These are phyloP conservation scores for Zaprionus capensis DNA, from an alignment of 1,140 invertebrate genomes.

Conservation along the genomic window DNA sequence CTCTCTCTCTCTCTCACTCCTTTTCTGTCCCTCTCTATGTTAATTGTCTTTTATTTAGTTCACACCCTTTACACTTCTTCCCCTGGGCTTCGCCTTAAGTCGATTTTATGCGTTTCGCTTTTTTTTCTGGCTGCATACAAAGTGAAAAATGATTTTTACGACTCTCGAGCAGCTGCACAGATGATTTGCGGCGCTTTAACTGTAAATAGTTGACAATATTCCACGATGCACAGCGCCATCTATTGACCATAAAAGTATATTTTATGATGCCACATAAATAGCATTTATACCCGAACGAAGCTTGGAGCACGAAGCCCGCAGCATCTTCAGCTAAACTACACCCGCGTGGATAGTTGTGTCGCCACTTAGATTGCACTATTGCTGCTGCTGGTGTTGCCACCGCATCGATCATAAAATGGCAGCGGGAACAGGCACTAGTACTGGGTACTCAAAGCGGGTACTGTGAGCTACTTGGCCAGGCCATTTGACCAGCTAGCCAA, in stretches of 20 bases:
- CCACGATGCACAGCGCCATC: slow-evolving; percentile 11
- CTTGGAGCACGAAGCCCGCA: not conserved
- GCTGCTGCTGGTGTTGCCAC: slow-evolving; percentile 27
- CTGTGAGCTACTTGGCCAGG: not conserved
- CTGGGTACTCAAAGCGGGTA: not conserved
- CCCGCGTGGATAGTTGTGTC: slow-evolving; percentile 58
- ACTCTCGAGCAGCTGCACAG: slow-evolving; percentile 53
- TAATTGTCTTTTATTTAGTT: slow-evolving; percentile 1
- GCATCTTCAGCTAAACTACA: slow-evolving; percentile 39
- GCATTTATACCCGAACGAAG: not conserved
- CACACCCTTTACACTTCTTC: not conserved
- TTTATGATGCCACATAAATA: slow-evolving; percentile 50
- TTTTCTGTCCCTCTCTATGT: not conserved
- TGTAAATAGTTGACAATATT: slow-evolving; percentile 19
- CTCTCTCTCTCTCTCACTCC: slow-evolving; percentile 5
- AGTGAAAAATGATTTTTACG: slow-evolving; percentile 64
- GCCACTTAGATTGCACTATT: slow-evolving; percentile 51
- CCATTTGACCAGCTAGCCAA: not conserved
- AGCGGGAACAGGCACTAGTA: not conserved
- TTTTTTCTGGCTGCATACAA: slow-evolving; percentile 21
- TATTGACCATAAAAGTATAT: slow-evolving; percentile 51
- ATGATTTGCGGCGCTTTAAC: slow-evolving; percentile 37
- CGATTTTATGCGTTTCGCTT: slow-evolving; percentile 45
- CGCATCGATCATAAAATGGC: slow-evolving; percentile 68
- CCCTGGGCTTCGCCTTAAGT: slow-evolving; percentile 19